These are phyloP conservation scores for Knipowitschia caucasica DNA, from an alignment of 2,797 vertebrate genomes.

Conservation along the genomic window DNA sequence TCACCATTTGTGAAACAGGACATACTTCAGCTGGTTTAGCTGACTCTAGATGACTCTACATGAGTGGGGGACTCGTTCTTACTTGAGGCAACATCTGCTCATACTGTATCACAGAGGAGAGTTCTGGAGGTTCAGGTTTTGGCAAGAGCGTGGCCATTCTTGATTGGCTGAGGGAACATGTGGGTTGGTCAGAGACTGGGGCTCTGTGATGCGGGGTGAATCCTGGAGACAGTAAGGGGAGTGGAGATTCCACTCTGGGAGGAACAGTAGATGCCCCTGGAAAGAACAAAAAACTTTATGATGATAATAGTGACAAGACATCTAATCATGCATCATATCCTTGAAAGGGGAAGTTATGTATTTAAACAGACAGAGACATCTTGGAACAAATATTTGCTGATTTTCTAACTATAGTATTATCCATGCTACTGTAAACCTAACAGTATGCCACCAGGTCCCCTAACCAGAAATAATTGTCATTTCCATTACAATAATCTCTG, in stretches of 20 bases:
- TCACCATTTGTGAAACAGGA: no score
- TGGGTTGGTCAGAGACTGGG: neutral
- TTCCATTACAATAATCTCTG: no score
- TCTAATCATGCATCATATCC: neutral
- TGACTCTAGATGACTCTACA: neutral
- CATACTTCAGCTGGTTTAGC: neutral
- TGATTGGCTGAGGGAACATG: constrained; percentile 5
- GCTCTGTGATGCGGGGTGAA: constrained; percentile 9
- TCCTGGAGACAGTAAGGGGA: neutral
- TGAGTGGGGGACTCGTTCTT: neutral
- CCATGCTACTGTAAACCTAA: no score
- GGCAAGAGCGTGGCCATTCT: constrained; percentile 21
- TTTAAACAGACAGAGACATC: no score
- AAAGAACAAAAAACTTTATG: constrained; percentile 13
- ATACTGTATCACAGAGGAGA: neutral
- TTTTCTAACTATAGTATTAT: no score
- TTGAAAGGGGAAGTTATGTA: no score
- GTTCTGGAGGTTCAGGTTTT: neutral
- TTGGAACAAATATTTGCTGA: no score
- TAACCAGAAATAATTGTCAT: no score
- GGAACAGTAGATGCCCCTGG: constrained; percentile 20
- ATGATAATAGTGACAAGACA: neutral
- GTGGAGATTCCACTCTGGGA: neutral
- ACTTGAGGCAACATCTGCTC: neutral
- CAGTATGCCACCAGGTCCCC: no score